Percentiles rank a stretch among this genome's conserved stretches.
Evolutionary conservation across 2,888 invertebrate species (phyloP).

Genomic region (Rambutsinella grinnellia): DNA sequence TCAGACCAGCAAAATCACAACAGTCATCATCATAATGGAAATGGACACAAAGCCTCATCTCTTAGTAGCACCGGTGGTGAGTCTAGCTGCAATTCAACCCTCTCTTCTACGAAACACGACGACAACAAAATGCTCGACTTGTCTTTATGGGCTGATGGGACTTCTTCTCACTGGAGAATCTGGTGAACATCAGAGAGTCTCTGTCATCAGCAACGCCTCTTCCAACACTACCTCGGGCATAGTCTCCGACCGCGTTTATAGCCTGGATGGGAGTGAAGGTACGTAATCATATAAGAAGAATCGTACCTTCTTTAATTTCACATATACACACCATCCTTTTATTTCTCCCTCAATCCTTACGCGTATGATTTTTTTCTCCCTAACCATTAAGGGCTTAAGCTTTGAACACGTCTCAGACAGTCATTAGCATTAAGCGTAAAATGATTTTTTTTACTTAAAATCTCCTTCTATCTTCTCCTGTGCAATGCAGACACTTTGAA

Average conservation of each 20-base stretch:
- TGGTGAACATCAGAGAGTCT: slow-evolving; percentile 79
- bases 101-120: slow-evolving; percentile 54
- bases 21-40: slow-evolving; percentile 29
- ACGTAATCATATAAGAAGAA: no score
- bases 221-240: slow-evolving; percentile 98
- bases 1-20: slow-evolving; percentile 31
- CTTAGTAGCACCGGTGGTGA: slow-evolving; percentile 52
- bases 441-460: no score
- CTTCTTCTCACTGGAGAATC: slow-evolving; percentile 60
- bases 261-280: slow-evolving; percentile 86
- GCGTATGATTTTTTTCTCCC: neutral
- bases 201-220: slow-evolving; percentile 92
- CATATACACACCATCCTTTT: no score
- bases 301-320: slow-evolving; percentile 1
- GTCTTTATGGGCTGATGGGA: slow-evolving; percentile 66
- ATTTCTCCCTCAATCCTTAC: no score
- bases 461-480: no score
- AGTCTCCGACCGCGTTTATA: slow-evolving; percentile 94
- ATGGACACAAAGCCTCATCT: slow-evolving; percentile 55
- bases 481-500: slow-evolving; percentile 8
- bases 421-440: no score
- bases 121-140: slow-evolving; percentile 66
- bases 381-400: neutral
- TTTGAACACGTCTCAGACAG: no score
- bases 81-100: slow-evolving; percentile 62